Evolutionary conservation across 2,113 vertebrate species (phyloP).

Genomic region (Vidua macroura): DNA sequence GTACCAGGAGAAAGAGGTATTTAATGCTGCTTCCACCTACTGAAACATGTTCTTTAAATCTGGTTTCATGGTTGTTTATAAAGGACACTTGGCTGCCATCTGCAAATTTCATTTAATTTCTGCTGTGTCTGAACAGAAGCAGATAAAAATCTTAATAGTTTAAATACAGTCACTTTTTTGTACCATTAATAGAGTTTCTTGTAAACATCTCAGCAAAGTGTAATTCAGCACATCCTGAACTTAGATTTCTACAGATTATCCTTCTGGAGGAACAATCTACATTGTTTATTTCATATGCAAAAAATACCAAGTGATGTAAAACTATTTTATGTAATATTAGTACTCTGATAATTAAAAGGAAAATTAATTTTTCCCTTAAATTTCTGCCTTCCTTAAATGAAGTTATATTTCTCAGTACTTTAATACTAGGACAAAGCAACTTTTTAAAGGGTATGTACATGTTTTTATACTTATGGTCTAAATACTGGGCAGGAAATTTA

Average conservation of each 20-base stretch:
- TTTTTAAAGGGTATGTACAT: not conserved
- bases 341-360: not conserved
- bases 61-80: not conserved
- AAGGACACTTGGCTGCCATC: not conserved
- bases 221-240: not conserved
- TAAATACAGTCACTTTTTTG: not conserved
- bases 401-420: not conserved
- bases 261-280: not conserved
- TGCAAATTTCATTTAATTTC: not conserved
- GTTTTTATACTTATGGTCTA: not conserved
- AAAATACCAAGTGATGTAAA: not conserved
- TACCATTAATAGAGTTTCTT: not conserved
- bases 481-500: not conserved
- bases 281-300: not conserved
- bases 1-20: not conserved
- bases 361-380: not conserved
- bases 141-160: not conserved
- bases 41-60: slow-evolving; percentile 13
- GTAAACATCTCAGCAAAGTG: not conserved
- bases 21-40: slow-evolving; percentile 13
- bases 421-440: not conserved
- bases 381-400: not conserved
- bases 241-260: not conserved
- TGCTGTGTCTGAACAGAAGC: not conserved
- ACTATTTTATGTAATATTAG: not conserved